Evolutionary conservation across 64 coral and sea anemone species (phyloP).

Genomic region (Trachythela sp.): DNA sequence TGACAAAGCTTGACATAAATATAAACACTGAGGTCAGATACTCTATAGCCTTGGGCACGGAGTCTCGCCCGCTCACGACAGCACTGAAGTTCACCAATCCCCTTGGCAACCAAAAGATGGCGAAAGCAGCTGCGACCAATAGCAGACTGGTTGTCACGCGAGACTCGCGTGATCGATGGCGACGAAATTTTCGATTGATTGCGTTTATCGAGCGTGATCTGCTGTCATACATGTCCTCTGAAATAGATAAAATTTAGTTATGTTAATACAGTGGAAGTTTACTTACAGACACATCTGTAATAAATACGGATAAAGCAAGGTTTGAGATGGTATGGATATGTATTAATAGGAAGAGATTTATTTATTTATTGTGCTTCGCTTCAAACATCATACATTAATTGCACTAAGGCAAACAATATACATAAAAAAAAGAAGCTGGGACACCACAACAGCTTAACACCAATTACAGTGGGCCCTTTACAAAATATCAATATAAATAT

Average conservation of each 20-base stretch:
- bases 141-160: constrained; percentile 82
- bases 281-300: too few species aligned
- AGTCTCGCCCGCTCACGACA: constrained; percentile 52
- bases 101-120: constrained; percentile 83
- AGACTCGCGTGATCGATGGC: constrained; percentile 56
- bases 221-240: not conserved
- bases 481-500: too few species aligned
- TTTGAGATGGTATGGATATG: too few species aligned
- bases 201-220: not conserved
- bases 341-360: too few species aligned
- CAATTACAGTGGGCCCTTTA: too few species aligned
- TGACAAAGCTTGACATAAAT: constrained; percentile 70
- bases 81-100: constrained; percentile 89
- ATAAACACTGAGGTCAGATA: constrained; percentile 75
- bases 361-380: too few species aligned
- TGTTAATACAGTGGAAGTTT: too few species aligned
- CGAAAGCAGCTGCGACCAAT: constrained; percentile 68
- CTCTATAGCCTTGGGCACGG: constrained; percentile 66
- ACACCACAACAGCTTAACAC: too few species aligned
- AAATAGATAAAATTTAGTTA: not conserved
- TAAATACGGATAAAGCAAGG: too few species aligned
- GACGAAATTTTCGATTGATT: constrained; percentile 31
- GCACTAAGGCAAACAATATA: too few species aligned
- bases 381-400: too few species aligned
- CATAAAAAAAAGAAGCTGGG: too few species aligned